Percentiles rank a stretch among this genome's conserved stretches.
Conservation (phyloP, 2,888 invertebrate genomes). For the Thumatha senex region DNA sequence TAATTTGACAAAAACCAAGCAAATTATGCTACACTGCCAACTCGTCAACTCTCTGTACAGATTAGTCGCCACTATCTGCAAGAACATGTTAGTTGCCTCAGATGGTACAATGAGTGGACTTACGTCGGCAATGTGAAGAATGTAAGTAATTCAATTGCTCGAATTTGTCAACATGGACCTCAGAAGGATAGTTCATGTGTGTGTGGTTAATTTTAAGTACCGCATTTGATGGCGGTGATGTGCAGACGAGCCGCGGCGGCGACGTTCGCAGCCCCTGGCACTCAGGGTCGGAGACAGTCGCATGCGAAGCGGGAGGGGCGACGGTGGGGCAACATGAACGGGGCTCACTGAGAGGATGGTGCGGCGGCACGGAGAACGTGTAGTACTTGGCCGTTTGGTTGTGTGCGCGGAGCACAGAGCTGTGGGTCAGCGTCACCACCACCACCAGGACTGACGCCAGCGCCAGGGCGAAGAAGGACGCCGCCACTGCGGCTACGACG, state of each 20-base stretch:
- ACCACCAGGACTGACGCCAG: constrained; percentile 90
- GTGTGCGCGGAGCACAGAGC: constrained; percentile 85
- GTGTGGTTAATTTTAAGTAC: constrained; percentile 66
- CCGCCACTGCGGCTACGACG: constrained; percentile 88
- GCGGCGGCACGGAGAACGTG: constrained; percentile 85
- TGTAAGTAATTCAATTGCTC: constrained; percentile 40
- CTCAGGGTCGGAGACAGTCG: constrained; percentile 82
- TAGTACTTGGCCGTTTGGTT: constrained; percentile 86
- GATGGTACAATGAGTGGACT: constrained; percentile 11
- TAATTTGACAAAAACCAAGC: constrained; percentile 60
- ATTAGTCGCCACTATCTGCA: constrained; percentile 2
- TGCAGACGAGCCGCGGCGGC: constrained; percentile 60
- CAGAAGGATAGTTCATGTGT: constrained; percentile 48
- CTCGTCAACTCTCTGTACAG: constrained; percentile 22
- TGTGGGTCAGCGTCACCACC: constrained; percentile 90
- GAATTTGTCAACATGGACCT: constrained; percentile 47
- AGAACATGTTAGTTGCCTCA: constrained; percentile 3
- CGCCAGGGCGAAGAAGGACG: constrained; percentile 88
- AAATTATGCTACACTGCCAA: constrained; percentile 36
- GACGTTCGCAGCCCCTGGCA: constrained; percentile 82
- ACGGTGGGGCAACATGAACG: constrained; percentile 84
- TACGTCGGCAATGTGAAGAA: constrained; percentile 12
- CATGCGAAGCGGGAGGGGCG: constrained; percentile 83
- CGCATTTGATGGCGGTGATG: constrained; percentile 65
- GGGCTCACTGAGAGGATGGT: constrained; percentile 84